Evolutionary conservation across 2,113 vertebrate genomes (phyloP), one percentile per base, ranked within the genome.

Genomic region (Daboia siamensis): DNA sequence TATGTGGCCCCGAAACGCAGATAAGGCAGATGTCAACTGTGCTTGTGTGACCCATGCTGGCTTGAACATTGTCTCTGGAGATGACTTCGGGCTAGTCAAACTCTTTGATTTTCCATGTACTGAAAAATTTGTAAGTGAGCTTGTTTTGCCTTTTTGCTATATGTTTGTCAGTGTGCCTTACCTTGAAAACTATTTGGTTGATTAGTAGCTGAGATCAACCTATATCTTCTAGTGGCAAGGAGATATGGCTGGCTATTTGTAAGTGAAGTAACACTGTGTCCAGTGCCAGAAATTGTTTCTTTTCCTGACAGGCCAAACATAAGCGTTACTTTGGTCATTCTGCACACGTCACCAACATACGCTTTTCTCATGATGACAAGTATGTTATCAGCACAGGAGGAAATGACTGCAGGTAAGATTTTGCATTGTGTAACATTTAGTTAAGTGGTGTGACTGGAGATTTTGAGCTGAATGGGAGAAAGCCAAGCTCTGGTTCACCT

Each of bases 291-390:
- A 44, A 74, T 48, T 90, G 0, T 80, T 8, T 51, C n/a, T 55
- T 90, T 69, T 88, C 23, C 90, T 93, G 74, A 24, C 89, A 99
- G 99, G 98, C 98, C 92, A 99, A 99, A 98, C 99, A 99, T 96
- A 99, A 99, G 95, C 98, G 99, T 12, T 99, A 99, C 94, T 99
- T 99, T 0, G 99, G 99, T 21, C 99, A 99, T 96, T 99, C 99
- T 0, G 98, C 98, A 17, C 99, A 99, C 0, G 98, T 99, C 96
- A 99, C 99, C 80, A 99, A 99, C 96, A 97, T 99, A 26, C 98
- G 99, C 46, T 99, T 99, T 97, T 99, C 99, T 90, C 98, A 98
- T 0, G 99, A 99, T 0, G 99, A 99, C 96, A 99, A 98, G 92
- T 99, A 98, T 0, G 98, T 99, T 54, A 96, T 99, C 93, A 99